Base-by-base conservation (phyloP, 2,888 invertebrate genomes). In the Exocentrus adspersus region DNA sequence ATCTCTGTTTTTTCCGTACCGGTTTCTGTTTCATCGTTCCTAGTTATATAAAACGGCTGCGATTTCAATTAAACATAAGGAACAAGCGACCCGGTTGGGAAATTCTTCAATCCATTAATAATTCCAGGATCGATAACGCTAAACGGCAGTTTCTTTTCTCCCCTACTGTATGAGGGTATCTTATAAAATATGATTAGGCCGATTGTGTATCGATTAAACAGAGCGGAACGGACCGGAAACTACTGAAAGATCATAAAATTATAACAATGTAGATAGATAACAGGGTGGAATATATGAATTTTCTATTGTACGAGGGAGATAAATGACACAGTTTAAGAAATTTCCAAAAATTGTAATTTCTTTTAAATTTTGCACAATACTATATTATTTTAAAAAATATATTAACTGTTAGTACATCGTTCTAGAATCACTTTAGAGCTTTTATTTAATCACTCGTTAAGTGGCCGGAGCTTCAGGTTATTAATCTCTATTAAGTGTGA, bases 401-500 rank as follows among this genome's bases (percentile, higher is more conserved):
- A n/a, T n/a, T n/a, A n/a, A n/a, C n/a, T n/a, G n/a, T n/a, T n/a
- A n/a, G n/a, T n/a, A n/a, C n/a, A n/a, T n/a, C n/a, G n/a, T n/a
- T n/a, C n/a, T n/a, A n/a, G n/a, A n/a, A n/a, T n/a, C n/a, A n/a
- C n/a, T n/a, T n/a, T n/a, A n/a, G n/a, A n/a, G n/a, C n/a, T n/a
- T 21, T 46, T 20, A 32, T 57, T 57, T 51, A 32, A 57, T 30
- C 17, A 32, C 30, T 7, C 30, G 42, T 30, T 32, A 57, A 57
- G 30, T 46, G 45, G 56, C 30, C 32, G 43, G 20, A 16, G 28
- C 28, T 41, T 14, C 28, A n/a, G n/a, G 53, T 45, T 58, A 64
- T 67, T 61, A 64, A 67, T 67, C 65, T 63, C 57, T 61, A 64
- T 68, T 62, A 65, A 50, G 52, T 37, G 12, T 24, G 42, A 61